Evolutionary conservation across 2,113 vertebrate species (phyloP).

Genomic region (Mus spicilegus): DNA sequence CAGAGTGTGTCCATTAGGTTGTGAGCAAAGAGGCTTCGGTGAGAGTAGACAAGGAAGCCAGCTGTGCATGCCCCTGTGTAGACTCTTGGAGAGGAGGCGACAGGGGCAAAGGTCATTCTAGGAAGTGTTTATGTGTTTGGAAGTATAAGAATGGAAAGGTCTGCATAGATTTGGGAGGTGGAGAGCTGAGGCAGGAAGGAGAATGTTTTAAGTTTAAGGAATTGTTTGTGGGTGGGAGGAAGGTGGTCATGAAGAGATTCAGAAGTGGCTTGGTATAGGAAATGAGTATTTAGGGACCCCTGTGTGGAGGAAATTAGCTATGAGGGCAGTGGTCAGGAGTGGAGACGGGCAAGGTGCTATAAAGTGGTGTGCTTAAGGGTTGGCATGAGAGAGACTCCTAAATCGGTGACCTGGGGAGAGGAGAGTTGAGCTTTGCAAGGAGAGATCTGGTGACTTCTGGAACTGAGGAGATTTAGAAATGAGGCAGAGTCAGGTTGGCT

Average conservation of each 20-base stretch:
- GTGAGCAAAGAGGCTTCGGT: not conserved
- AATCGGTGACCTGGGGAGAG: not conserved
- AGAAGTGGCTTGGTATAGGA: not conserved
- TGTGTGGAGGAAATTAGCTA: not conserved
- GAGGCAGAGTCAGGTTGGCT: not conserved
- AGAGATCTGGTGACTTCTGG: not conserved
- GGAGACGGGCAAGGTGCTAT: not conserved
- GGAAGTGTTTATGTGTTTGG: not conserved
- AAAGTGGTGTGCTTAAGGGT: not conserved
- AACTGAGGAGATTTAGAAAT: not conserved
- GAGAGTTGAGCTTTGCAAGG: not conserved
- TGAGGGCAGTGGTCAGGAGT: not conserved
- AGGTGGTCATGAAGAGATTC: too few relatives aligned
- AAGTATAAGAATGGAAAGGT: not conserved
- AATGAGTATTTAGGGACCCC: not conserved
- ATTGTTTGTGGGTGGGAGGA: not conserved
- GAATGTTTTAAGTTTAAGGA: not conserved
- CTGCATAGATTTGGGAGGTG: not conserved
- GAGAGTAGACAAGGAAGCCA: not conserved
- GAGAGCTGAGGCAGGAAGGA: not conserved
- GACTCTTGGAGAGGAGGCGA: not conserved
- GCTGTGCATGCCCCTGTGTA: not conserved
- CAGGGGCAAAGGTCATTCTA: not conserved
- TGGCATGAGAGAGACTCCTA: not conserved
- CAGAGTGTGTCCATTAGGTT: not conserved